Conservation (phyloP, 2,888 invertebrate species). For the Aporophyla nigra region DNA sequence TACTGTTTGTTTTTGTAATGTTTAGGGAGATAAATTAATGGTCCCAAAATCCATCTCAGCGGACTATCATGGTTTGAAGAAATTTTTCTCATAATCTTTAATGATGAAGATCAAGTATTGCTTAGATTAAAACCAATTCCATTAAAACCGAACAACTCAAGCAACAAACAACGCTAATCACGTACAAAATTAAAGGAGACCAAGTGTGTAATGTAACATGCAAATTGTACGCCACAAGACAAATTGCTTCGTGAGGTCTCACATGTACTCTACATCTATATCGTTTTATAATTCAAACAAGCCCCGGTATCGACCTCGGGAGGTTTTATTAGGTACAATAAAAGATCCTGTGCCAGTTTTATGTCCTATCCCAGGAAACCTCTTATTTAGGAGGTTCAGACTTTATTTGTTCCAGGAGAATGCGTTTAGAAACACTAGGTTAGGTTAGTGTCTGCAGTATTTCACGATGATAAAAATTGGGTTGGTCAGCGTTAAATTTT, state of each 20-base stretch:
- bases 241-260: conserved; percentile 75
- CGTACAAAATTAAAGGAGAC: conserved; percentile 70
- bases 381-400: conserved; percentile 68
- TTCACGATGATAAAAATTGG: conserved; percentile 34
- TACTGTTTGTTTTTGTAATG: conserved; percentile 16
- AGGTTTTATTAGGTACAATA: conserved; percentile 80
- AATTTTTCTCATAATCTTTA: neutral
- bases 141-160: conserved; percentile 20
- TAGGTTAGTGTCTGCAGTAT: conserved; percentile 21
- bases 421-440: conserved; percentile 43
- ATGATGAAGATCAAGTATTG: neutral
- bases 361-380: conserved; percentile 52
- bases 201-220: conserved; percentile 73
- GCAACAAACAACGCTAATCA: conserved; percentile 58
- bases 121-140: conserved; percentile 5
- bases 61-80: neutral
- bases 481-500: conserved; percentile 3
- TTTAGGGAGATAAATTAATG: conserved; percentile 7
- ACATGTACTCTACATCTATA: conserved; percentile 56
- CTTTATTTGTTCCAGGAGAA: conserved; percentile 68
- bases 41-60: neutral
- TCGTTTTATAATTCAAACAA: conserved; percentile 63
- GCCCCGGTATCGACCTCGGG: conserved; percentile 71
- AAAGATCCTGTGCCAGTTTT: conserved; percentile 68
- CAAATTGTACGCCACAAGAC: conserved; percentile 76